Percentiles rank a stretch among this genome's conserved stretches.
phyloP scores from a whole-genome alignment of 2,113 vertebrate genomes.

The Centrocercus urophasianus region DNA sequence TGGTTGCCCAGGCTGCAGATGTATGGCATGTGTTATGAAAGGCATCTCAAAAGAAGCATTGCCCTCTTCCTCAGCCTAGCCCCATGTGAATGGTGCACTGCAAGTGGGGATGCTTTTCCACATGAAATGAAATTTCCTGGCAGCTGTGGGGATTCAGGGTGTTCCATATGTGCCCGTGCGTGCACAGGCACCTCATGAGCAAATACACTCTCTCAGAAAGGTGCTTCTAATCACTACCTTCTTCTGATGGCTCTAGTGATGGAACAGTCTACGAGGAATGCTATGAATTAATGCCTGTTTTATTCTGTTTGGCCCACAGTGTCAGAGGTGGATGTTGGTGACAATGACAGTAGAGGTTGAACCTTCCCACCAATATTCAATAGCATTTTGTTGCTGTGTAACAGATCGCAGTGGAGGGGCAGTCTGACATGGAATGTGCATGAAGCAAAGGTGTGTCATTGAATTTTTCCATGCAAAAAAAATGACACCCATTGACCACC shows the following conservation, averaged over 20 bases:
- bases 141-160: not conserved
- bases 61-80: not conserved
- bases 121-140: not conserved
- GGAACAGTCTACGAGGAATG: not conserved
- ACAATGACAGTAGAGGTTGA: too few relatives aligned
- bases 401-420: too few relatives aligned
- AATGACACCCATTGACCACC: too few relatives aligned
- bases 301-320: too few relatives aligned
- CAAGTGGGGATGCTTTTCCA: not conserved
- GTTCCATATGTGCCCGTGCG: not conserved
- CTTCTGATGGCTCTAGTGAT: not conserved
- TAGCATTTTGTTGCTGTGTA: too few relatives aligned
- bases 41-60: not conserved
- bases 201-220: fast-evolving
- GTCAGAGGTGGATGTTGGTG: too few relatives aligned
- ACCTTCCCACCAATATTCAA: too few relatives aligned
- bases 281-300: too few relatives aligned
- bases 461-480: too few relatives aligned
- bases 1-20: not conserved
- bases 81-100: not conserved
- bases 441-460: too few relatives aligned
- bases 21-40: not conserved
- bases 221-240: not conserved
- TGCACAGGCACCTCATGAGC: not conserved
- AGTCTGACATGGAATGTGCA: too few relatives aligned